A percentile compares a stretch with the other conserved stretches of the same genome.
phyloP scores from a whole-genome alignment of 2,113 vertebrate species.

The Jacana jacana region DNA sequence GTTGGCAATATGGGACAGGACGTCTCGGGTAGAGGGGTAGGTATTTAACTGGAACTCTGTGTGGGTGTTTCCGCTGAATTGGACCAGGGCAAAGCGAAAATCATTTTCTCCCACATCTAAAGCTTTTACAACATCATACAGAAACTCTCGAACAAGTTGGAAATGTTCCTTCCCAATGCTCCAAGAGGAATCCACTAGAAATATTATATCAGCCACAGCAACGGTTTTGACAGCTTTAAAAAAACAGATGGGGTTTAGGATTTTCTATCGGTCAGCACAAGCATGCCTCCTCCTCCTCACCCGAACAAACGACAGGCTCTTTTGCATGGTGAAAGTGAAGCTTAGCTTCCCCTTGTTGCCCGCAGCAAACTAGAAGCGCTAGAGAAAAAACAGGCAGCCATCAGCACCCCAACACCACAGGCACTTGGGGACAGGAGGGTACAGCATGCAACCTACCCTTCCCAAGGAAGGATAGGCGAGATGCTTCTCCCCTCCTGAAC shows the following conservation, averaged over 20 bases:
- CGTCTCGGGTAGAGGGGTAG: constrained; percentile 74
- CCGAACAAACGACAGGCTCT: neutral
- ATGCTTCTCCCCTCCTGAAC: neutral
- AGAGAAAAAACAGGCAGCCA: neutral
- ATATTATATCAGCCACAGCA: constrained; percentile 88
- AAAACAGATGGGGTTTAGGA: constrained; percentile 80
- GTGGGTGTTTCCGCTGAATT: constrained; percentile 81
- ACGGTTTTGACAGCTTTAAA: constrained; percentile 85
- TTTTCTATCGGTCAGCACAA: constrained; percentile 42
- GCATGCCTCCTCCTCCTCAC: neutral
- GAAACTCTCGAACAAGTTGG: constrained; percentile 85
- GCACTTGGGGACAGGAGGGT: neutral
- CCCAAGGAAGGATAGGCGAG: neutral
- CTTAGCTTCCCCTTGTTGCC: neutral
- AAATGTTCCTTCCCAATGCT: constrained; percentile 87
- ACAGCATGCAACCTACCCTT: neutral
- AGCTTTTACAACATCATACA: constrained; percentile 82
- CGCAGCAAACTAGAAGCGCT: fast-evolving
- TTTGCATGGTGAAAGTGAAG: neutral
- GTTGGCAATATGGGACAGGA: constrained; percentile 82
- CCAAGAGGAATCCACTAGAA: constrained; percentile 94
- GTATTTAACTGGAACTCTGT: constrained; percentile 89
- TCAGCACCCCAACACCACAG: fast-evolving
- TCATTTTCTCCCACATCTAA: constrained; percentile 81
- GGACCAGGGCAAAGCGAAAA: constrained; percentile 87